Conservation (phyloP, 2,888 invertebrate species). For the Mythimna lalbum region DNA sequence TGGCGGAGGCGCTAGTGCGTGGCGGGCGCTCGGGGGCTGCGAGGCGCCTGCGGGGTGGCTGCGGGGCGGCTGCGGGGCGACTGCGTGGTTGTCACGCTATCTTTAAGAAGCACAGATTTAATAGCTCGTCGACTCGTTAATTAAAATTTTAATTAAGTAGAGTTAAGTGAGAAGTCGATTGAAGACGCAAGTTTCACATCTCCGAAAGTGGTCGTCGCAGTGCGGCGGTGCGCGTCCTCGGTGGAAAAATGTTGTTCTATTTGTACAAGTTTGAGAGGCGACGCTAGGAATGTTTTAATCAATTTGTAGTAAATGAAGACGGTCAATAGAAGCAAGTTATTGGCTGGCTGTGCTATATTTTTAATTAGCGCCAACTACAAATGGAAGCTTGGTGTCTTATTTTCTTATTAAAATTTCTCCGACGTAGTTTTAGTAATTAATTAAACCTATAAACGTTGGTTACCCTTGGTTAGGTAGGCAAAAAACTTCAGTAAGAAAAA, state of each 20-base stretch:
- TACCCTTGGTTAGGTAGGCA: neutral
- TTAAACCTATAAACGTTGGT: neutral
- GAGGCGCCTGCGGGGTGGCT: slow-evolving; percentile 23
- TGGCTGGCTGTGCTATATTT: slow-evolving; percentile 30
- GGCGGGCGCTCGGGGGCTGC: neutral
- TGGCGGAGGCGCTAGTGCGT: slow-evolving; percentile 23
- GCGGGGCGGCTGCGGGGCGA: slow-evolving; percentile 34
- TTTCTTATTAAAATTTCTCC: slow-evolving; percentile 31
- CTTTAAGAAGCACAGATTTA: slow-evolving; percentile 50
- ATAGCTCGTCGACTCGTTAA: slow-evolving; percentile 45
- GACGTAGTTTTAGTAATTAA: slow-evolving; percentile 35
- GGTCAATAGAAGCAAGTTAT: slow-evolving; percentile 18
- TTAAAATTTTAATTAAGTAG: slow-evolving; percentile 61
- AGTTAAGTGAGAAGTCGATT: slow-evolving; percentile 45
- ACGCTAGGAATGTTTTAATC: slow-evolving; percentile 50
- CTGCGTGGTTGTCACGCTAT: slow-evolving; percentile 39
- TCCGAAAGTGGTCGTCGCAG: slow-evolving; percentile 24
- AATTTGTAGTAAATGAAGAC: slow-evolving; percentile 40
- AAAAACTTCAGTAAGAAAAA: too few relatives aligned
- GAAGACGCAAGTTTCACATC: slow-evolving; percentile 54
- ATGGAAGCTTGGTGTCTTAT: neutral
- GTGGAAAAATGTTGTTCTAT: slow-evolving; percentile 37
- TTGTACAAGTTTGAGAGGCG: slow-evolving; percentile 20
- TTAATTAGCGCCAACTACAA: slow-evolving; percentile 33
- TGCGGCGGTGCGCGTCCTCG: neutral